Conservation (phyloP, 2,797 vertebrate genomes). For the Perodicticus potto region DNA sequence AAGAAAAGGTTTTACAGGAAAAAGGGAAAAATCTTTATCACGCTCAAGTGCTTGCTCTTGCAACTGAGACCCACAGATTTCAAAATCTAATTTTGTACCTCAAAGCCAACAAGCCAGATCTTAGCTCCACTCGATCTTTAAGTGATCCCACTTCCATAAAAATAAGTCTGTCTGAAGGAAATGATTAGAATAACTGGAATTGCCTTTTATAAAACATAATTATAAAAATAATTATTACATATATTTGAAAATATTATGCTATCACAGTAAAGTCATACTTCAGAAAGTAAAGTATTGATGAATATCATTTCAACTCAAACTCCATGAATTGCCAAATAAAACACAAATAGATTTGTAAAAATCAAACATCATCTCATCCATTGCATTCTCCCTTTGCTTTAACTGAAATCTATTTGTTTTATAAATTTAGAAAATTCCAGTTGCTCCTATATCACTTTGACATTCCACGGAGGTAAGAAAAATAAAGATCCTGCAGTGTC, state of each 20-base stretch:
- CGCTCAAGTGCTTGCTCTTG: not conserved
- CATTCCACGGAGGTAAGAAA: not conserved
- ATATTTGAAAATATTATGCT: not conserved
- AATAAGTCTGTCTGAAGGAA: not conserved
- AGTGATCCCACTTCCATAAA: not conserved
- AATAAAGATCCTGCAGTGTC: not conserved
- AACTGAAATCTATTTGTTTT: slow-evolving; percentile 36
- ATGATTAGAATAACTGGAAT: not conserved
- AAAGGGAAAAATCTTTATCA: not conserved
- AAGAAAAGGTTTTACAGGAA: not conserved
- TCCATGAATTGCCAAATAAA: not conserved
- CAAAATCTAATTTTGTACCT: not conserved
- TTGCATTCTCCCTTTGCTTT: not conserved
- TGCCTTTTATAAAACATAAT: not conserved
- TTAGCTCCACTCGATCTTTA: not conserved
- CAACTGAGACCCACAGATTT: not conserved
- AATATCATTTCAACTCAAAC: not conserved
- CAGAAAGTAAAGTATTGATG: not conserved
- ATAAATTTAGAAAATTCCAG: slow-evolving; percentile 36
- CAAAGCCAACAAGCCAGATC: not conserved
- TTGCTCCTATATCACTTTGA: slow-evolving; percentile 52
- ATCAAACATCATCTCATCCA: not conserved
- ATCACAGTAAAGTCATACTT: not conserved
- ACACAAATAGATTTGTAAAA: not conserved
- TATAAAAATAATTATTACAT: not conserved